Percentiles rank a stretch among this genome's conserved stretches.
Conservation (phyloP, 2,888 invertebrate species). For the Sinopyrophorus schimmeli region DNA sequence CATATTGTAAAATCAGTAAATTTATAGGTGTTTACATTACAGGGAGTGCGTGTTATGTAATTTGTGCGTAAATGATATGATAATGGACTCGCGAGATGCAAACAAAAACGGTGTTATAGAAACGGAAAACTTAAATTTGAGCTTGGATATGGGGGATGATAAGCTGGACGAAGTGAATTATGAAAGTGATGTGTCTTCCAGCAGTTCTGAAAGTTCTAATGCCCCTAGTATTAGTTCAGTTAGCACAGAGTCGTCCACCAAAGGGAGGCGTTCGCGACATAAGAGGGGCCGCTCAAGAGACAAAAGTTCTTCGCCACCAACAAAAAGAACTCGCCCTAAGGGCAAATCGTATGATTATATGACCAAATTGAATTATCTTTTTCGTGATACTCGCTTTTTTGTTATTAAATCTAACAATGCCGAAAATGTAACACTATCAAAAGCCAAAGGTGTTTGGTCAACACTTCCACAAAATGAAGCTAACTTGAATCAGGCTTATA, state of each 20-base stretch:
- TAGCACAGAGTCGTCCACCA: conserved; percentile 69
- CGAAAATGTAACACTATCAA: conserved; percentile 93
- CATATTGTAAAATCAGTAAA: not conserved
- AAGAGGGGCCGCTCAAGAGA: conserved; percentile 59
- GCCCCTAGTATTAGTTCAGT: conserved; percentile 79
- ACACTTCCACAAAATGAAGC: conserved; percentile 96
- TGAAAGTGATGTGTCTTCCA: conserved; percentile 89
- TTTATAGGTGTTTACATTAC: no score
- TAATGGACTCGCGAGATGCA: conserved; percentile 51
- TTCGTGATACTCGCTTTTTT: conserved; percentile 92
- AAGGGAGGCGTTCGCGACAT: conserved; percentile 60
- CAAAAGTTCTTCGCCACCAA: conserved; percentile 48
- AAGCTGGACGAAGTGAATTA: conserved; percentile 78
- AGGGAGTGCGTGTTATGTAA: no score
- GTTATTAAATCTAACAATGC: conserved; percentile 97
- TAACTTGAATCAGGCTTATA: conserved; percentile 91
- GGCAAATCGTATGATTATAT: conserved; percentile 80
- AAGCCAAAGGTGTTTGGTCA: conserved; percentile 96
- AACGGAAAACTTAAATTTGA: conserved; percentile 52
- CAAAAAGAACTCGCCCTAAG: conserved; percentile 53
- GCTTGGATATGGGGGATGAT: conserved; percentile 74
- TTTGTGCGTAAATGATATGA: conserved; percentile 32
- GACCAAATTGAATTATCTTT: conserved; percentile 90
- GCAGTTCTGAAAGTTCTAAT: conserved; percentile 70
- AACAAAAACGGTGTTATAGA: conserved; percentile 54